These are phyloP conservation scores for Calameuta idolon DNA, from an alignment of 2,888 invertebrate species.

Conservation along the genomic window DNA sequence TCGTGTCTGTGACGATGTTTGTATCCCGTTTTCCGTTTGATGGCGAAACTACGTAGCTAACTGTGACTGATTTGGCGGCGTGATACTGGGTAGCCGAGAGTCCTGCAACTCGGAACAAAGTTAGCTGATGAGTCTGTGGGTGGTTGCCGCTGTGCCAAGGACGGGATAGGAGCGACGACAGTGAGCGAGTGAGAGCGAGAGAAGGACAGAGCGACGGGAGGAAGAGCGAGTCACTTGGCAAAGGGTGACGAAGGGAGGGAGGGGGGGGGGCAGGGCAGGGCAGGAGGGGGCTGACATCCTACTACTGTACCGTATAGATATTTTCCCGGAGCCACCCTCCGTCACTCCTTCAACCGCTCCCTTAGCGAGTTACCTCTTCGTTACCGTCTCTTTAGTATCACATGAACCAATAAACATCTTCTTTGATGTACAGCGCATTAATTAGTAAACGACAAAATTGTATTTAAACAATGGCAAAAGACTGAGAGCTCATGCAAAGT, in stretches of 20 bases:
- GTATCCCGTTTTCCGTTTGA: conserved; percentile 61
- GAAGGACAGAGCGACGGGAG: conserved; percentile 31
- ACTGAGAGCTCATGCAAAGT: conserved; percentile 51
- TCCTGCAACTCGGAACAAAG: conserved; percentile 62
- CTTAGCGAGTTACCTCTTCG: conserved; percentile 66
- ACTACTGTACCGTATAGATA: conserved; percentile 49
- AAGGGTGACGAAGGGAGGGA: neutral
- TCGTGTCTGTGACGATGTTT: conserved; percentile 48
- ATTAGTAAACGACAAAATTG: conserved; percentile 75
- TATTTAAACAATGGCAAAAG: conserved; percentile 71
- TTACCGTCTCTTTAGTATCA: conserved; percentile 69
- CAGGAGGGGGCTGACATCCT: conserved; percentile 21
- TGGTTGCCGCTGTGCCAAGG: conserved; percentile 38
- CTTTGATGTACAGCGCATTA: conserved; percentile 71
- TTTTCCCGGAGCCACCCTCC: conserved; percentile 43
- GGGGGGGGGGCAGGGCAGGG: neutral
- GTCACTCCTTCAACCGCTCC: conserved; percentile 59
- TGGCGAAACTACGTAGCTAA: conserved; percentile 60
- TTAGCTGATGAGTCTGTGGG: conserved; percentile 65
- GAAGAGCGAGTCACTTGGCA: conserved; percentile 20
- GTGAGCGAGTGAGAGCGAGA: conserved; percentile 21
- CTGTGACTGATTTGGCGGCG: conserved; percentile 60
- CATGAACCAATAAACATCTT: conserved; percentile 70
- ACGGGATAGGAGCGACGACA: conserved; percentile 16
- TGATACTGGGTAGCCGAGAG: conserved; percentile 50